A percentile compares a stretch with the other conserved stretches of the same genome.
These are phyloP conservation scores for Trogon surrucura DNA, from an alignment of 2,113 vertebrate genomes.

Conservation along the genomic window DNA sequence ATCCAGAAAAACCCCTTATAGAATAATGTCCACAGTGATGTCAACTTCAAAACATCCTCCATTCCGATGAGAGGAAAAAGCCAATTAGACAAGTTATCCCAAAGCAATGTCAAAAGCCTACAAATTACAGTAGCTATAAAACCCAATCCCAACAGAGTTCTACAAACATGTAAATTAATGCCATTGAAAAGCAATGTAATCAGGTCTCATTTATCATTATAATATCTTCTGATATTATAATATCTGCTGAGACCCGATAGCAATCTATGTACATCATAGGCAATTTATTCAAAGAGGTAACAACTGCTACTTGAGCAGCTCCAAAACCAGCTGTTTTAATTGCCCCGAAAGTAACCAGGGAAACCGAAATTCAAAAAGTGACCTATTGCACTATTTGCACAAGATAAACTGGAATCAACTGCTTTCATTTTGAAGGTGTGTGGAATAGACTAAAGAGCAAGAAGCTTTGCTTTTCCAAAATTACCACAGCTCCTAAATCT, in stretches of 20 bases:
- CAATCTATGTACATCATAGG: conserved; percentile 53
- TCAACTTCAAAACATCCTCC: conserved; percentile 62
- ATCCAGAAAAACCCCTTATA: conserved; percentile 53
- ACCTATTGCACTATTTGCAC: conserved; percentile 42
- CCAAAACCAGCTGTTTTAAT: conserved; percentile 69
- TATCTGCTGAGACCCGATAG: conserved; percentile 72
- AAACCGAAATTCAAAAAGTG: conserved; percentile 54
- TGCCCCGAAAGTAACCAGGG: conserved; percentile 43
- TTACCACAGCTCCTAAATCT: conserved; percentile 38
- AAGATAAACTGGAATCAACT: conserved; percentile 29
- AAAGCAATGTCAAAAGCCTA: conserved; percentile 72
- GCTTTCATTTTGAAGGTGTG: background rate
- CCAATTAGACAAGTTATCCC: conserved; percentile 70
- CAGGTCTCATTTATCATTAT: conserved; percentile 79
- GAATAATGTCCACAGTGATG: conserved; percentile 51
- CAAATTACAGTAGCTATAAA: conserved; percentile 70
- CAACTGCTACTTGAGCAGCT: conserved; percentile 59
- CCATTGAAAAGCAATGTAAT: conserved; percentile 78
- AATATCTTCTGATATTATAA: conserved; percentile 74
- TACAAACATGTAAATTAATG: conserved; percentile 81
- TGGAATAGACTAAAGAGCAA: conserved; percentile 41
- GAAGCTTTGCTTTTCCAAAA: conserved; percentile 57
- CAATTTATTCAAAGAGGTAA: conserved; percentile 68
- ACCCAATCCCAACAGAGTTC: conserved; percentile 73
- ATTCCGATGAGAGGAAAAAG: conserved; percentile 68